phyloP scores from a whole-genome alignment of 2,113 vertebrate genomes.

The Sphyrna mokarran region DNA sequence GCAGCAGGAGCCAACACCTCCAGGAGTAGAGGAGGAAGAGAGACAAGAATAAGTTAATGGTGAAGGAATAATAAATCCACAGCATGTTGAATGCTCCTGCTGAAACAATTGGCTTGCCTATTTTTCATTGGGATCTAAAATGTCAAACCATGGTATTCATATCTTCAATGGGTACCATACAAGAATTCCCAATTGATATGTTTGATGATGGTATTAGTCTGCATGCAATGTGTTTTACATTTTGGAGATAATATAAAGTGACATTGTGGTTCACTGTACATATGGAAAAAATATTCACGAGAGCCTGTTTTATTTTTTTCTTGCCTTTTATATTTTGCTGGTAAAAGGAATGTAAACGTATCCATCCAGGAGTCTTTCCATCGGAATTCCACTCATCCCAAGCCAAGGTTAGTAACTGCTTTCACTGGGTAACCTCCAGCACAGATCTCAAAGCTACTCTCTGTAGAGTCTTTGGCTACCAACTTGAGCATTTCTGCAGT shows the following conservation, averaged over 20 bases:
- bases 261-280: background rate
- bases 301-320: background rate
- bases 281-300: background rate
- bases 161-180: background rate
- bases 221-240: conserved; percentile 18
- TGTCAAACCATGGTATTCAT: conserved; percentile 1
- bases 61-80: background rate
- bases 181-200: background rate
- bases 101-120: conserved; percentile 21
- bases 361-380: conserved; percentile 22
- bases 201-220: conserved; percentile 14
- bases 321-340: conserved; percentile 19
- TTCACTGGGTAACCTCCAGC: background rate
- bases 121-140: conserved; percentile 21
- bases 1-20: background rate
- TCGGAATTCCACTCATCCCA: conserved; percentile 12
- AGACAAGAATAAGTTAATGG: background rate
- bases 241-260: conserved; percentile 15
- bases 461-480: background rate
- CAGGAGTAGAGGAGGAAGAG: background rate
- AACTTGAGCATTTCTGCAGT: background rate
- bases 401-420: conserved; percentile 2
- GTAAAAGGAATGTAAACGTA: background rate
- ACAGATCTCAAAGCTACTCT: background rate
- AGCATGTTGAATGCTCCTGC: background rate